Evolutionary conservation across 1,140 invertebrate genomes (phyloP).

Genomic region (Meloidogyne hapla): DNA sequence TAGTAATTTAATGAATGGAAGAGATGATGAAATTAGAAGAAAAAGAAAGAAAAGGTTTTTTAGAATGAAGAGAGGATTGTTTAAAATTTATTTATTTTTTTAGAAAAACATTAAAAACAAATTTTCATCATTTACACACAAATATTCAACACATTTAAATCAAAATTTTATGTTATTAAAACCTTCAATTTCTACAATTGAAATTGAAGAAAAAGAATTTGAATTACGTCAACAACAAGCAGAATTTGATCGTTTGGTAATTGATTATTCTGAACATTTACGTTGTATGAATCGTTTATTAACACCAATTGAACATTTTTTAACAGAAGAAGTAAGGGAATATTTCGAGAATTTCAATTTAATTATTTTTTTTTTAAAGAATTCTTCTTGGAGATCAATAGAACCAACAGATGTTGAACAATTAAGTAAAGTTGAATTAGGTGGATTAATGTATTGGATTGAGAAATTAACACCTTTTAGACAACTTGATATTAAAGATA

Average conservation of each 20-base stretch:
- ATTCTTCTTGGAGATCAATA: constrained; percentile 12
- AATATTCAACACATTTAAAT: not conserved
- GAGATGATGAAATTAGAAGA: not conserved
- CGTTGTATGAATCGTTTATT: constrained; percentile 16
- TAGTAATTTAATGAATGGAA: not conserved
- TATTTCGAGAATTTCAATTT: not conserved
- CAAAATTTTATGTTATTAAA: not conserved
- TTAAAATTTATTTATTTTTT: not conserved
- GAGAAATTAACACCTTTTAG: constrained; percentile 28
- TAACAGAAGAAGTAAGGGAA: constrained; percentile 6
- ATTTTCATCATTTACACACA: not conserved
- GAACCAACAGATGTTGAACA: constrained; percentile 27
- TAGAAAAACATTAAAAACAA: not conserved
- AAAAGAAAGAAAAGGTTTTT: not conserved
- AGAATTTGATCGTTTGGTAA: not conserved
- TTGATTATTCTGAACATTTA: constrained; percentile 16
- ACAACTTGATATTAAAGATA: constrained; percentile 19
- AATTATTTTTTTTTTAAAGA: constrained; percentile 7
- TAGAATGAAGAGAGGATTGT: not conserved
- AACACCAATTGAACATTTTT: constrained; percentile 24
- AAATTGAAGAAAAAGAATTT: not conserved
- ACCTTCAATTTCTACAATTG: not conserved
- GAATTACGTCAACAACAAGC: not conserved
- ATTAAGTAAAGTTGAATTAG: constrained; percentile 27
- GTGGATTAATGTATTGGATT: constrained; percentile 35